Percentiles rank a stretch among this genome's conserved stretches.
Evolutionary conservation across 2,797 vertebrate species (phyloP).

Genomic region (Threskiornis aethiopicus): DNA sequence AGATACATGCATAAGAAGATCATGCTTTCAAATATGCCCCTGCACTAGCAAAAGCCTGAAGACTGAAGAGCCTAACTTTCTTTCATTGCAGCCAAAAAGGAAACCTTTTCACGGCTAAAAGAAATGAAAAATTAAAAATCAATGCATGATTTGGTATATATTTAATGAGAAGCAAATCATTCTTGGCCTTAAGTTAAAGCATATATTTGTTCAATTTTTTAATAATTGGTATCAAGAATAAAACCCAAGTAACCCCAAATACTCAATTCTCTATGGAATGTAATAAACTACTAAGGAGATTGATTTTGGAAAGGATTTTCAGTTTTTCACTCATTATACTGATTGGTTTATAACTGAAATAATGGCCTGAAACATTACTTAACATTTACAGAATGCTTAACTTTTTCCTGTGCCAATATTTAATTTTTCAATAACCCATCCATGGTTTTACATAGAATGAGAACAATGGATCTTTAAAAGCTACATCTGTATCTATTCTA

Average conservation of each 20-base stretch:
- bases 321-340: constrained; percentile 23
- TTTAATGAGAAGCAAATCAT: background rate
- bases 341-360: constrained; percentile 15
- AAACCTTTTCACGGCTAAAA: background rate
- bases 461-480: background rate
- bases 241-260: background rate
- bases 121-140: background rate
- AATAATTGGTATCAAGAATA: background rate
- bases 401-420: background rate
- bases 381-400: background rate
- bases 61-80: background rate
- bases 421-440: background rate
- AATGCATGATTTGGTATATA: background rate
- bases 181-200: background rate
- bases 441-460: background rate
- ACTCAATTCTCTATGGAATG: background rate
- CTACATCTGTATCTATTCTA: background rate
- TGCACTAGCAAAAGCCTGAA: background rate
- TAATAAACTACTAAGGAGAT: background rate
- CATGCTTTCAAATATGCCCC: background rate
- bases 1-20: background rate
- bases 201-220: background rate
- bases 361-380: background rate
- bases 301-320: constrained; percentile 13
- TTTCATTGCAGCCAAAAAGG: background rate